These are phyloP conservation scores for Lytechinus variegatus DNA, from an alignment of 35 echinoderm and acorn worm genomes.

Conservation along the genomic window DNA sequence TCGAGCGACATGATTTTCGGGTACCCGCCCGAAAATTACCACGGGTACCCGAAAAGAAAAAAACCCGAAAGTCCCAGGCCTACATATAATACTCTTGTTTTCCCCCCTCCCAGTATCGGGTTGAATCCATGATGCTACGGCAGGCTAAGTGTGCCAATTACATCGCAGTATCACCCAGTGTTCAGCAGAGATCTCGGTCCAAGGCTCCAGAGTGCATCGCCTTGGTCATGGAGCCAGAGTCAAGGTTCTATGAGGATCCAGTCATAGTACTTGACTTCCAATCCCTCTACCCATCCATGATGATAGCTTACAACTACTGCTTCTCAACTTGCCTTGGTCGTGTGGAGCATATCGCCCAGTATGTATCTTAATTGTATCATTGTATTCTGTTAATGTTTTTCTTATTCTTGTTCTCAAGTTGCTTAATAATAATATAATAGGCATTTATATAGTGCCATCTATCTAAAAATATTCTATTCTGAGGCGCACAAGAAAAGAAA, in stretches of 20 bases:
- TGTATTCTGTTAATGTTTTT: too few species aligned
- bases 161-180: constrained; percentile 90
- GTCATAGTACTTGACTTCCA: constrained; percentile 97
- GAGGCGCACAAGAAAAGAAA: too few species aligned
- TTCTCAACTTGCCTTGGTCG: constrained; percentile 93
- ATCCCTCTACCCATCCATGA: constrained; percentile 98
- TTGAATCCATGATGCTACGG: constrained; percentile 97
- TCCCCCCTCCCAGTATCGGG: constrained; percentile 78
- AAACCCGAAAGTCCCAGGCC: too few species aligned
- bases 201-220: constrained; percentile 91
- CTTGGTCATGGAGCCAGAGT: constrained; percentile 94
- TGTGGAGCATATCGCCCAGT: constrained; percentile 89
- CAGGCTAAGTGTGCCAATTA: constrained; percentile 90
- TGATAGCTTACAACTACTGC: constrained; percentile 99
- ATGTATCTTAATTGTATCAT: constrained; percentile 24
- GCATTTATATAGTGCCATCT: too few species aligned
- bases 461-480: too few species aligned
- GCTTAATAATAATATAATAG: too few species aligned
- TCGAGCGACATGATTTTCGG: too few species aligned
- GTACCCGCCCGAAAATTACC: too few species aligned
- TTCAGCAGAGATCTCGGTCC: constrained; percentile 84
- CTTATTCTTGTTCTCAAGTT: too few species aligned
- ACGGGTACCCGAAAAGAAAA: too few species aligned
- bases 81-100: background rate
- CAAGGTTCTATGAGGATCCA: constrained; percentile 86